phyloP scores from a whole-genome alignment of 2,888 invertebrate species.

The Deladenus siricidicola region DNA sequence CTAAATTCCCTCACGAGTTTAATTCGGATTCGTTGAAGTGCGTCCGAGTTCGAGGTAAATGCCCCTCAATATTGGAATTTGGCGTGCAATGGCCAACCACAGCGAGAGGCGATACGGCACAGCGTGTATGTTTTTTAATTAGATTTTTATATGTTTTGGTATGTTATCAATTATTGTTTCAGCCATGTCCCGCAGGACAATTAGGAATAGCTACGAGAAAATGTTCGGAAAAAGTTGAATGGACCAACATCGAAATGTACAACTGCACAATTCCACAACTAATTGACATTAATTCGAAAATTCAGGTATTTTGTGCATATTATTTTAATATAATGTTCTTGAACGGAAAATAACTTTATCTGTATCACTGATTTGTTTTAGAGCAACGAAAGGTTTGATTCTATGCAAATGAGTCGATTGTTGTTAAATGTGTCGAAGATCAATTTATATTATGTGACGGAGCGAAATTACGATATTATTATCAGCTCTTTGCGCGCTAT shows the following conservation, averaged over 20 bases:
- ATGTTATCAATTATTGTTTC: not conserved
- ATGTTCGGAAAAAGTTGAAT: slow-evolving; percentile 33
- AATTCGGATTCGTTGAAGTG: slow-evolving; percentile 42
- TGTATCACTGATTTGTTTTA: too few species aligned
- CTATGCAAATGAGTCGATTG: slow-evolving; percentile 2
- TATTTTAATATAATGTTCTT: too few species aligned
- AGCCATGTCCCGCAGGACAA: slow-evolving; percentile 35
- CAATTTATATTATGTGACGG: too few species aligned
- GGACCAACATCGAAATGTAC: slow-evolving; percentile 39
- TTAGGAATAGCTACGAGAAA: slow-evolving; percentile 41
- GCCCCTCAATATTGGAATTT: slow-evolving; percentile 43
- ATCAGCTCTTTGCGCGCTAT: too few species aligned
- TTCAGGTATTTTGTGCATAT: not conserved
- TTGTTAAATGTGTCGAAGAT: slow-evolving; percentile 15
- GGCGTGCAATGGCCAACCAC: slow-evolving; percentile 49
- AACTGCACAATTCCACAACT: slow-evolving; percentile 41
- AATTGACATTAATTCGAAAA: slow-evolving; percentile 16
- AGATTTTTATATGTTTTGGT: not conserved
- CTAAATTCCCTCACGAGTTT: slow-evolving; percentile 23
- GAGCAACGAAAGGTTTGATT: slow-evolving; percentile 7
- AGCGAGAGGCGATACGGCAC: slow-evolving; percentile 24
- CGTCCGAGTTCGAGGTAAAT: slow-evolving; percentile 30
- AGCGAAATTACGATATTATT: too few species aligned
- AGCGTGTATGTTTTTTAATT: slow-evolving; percentile 15
- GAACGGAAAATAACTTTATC: too few species aligned